A percentile compares a stretch with the other conserved stretches of the same genome.
Conservation (phyloP, 2,888 invertebrate species). For the Scaptomyza polygonia region DNA sequence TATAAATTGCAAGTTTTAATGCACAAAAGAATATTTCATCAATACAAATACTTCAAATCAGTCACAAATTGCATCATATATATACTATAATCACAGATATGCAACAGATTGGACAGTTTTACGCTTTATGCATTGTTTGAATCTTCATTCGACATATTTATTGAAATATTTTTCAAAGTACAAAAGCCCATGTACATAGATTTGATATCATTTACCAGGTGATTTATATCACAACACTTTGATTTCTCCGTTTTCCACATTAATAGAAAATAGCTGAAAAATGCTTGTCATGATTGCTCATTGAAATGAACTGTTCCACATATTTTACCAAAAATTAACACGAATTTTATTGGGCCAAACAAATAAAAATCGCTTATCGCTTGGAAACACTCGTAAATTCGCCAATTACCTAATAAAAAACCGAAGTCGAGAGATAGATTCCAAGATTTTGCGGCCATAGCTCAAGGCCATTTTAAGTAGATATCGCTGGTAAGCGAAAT, state of each 20-base stretch:
- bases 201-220: constrained; percentile 39
- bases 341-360: constrained; percentile 45
- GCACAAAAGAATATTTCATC: too few species aligned
- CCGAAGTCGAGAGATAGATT: constrained; percentile 7
- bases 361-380: constrained; percentile 41
- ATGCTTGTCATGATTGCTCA: constrained; percentile 59
- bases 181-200: constrained; percentile 11
- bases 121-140: constrained; percentile 34
- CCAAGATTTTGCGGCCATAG: constrained; percentile 11
- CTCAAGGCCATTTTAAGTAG: constrained; percentile 25
- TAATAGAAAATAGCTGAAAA: constrained; percentile 16
- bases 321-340: constrained; percentile 24
- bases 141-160: constrained; percentile 41
- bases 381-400: constrained; percentile 50
- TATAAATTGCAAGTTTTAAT: background rate
- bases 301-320: constrained; percentile 47
- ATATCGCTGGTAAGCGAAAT: constrained; percentile 64
- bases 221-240: constrained; percentile 25
- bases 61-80: background rate
- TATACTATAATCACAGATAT: background rate
- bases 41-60: background rate
- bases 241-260: constrained; percentile 40
- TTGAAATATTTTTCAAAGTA: constrained; percentile 23
- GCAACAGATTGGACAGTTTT: constrained; percentile 19
- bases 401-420: constrained; percentile 13